Evolutionary conservation across 2,888 invertebrate genomes (phyloP).

Genomic region (Chloroclysta siterata): DNA sequence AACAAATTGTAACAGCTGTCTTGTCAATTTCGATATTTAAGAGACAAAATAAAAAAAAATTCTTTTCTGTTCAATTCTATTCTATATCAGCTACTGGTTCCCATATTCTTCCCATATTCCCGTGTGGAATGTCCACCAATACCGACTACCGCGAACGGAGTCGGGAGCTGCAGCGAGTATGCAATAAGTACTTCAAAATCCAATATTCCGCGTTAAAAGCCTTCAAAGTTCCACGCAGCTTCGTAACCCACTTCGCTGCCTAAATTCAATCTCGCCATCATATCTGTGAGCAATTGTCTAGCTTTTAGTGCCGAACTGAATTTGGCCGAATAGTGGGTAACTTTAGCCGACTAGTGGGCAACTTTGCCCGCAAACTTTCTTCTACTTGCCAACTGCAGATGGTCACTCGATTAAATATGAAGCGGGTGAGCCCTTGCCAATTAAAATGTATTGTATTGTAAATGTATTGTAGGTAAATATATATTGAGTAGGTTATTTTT

Average conservation of each 20-base stretch:
- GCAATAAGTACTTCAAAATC: constrained; percentile 15
- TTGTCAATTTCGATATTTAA: too few relatives aligned
- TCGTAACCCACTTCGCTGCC: constrained; percentile 42
- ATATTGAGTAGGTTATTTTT: too few relatives aligned
- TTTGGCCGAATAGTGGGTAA: constrained; percentile 35
- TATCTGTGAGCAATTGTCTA: constrained; percentile 54
- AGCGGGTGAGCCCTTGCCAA: neutral
- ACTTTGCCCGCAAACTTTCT: constrained; percentile 48
- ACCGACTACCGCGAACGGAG: too few relatives aligned
- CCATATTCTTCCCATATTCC: too few relatives aligned
- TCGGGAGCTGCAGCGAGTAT: too few relatives aligned
- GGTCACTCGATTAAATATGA: constrained; percentile 26
- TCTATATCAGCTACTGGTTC: too few relatives aligned
- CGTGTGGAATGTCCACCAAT: too few relatives aligned
- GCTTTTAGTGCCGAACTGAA: constrained; percentile 49
- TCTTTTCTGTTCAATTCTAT: too few relatives aligned
- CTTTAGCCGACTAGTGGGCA: constrained; percentile 39
- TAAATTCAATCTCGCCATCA: constrained; percentile 61
- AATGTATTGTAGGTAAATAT: too few relatives aligned
- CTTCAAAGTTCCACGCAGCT: constrained; percentile 23
- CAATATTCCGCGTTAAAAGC: constrained; percentile 36
- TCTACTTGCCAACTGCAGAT: constrained; percentile 43
- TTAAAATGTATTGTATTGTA: neutral
- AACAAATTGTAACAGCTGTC: too few relatives aligned
- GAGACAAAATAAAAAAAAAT: too few relatives aligned